Conservation (phyloP, 2,113 vertebrate species). For the Tetrao urogallus region DNA sequence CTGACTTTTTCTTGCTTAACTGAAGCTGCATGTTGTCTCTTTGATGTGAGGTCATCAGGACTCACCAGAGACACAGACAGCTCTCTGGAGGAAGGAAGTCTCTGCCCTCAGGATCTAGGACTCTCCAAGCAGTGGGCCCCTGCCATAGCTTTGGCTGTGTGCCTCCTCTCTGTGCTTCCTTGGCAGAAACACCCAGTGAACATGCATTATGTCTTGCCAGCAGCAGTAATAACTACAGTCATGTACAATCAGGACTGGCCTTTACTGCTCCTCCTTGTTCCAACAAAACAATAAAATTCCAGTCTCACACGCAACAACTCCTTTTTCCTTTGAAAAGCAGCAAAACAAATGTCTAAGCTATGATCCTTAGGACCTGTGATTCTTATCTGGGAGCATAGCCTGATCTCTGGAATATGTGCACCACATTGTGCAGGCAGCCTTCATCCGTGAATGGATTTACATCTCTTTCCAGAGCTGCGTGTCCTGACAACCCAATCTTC, state of each 20-base stretch:
- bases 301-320: background rate
- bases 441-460: background rate
- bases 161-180: background rate
- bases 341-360: background rate
- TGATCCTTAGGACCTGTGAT: background rate
- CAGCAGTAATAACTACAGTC: background rate
- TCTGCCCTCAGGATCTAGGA: background rate
- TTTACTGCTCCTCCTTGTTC: background rate
- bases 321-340: background rate
- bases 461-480: background rate
- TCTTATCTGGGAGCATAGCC: background rate
- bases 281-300: background rate
- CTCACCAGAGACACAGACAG: background rate
- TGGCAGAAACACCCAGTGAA: background rate
- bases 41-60: background rate
- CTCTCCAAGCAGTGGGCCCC: background rate
- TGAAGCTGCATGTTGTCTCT: background rate
- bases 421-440: background rate
- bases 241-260: background rate
- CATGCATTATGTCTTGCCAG: background rate
- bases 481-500: background rate
- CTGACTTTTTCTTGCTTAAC: background rate
- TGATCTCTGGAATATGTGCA: background rate
- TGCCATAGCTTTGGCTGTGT: background rate
- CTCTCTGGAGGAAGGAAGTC: background rate